Evolutionary conservation across 2,113 vertebrate species (phyloP).

Genomic region (Brevimyrus niger): DNA sequence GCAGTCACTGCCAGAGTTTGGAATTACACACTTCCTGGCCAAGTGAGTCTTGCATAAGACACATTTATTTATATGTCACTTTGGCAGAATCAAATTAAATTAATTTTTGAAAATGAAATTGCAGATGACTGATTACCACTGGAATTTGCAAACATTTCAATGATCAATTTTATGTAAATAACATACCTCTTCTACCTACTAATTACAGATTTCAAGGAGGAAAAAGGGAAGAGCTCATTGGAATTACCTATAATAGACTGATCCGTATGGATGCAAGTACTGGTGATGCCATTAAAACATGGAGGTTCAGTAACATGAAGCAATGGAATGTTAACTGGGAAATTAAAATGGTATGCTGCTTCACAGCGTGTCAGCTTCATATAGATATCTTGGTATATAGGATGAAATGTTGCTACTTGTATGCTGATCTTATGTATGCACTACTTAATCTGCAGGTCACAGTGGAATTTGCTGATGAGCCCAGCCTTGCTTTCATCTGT

Average conservation of each 20-base stretch:
- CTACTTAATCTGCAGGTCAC: conserved; percentile 69
- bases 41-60: conserved; percentile 59
- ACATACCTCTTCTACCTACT: not conserved
- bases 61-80: not conserved
- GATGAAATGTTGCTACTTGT: not conserved
- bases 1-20: conserved; percentile 95
- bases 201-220: conserved; percentile 81
- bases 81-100: not conserved
- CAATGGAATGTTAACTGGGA: conserved; percentile 99
- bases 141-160: not conserved
- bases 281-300: conserved; percentile 93
- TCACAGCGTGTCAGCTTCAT: not conserved
- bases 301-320: conserved; percentile 99
- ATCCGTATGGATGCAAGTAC: conserved; percentile 91
- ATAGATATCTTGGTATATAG: not conserved
- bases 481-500: conserved; percentile 87
- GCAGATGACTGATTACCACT: not conserved
- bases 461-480: conserved; percentile 91
- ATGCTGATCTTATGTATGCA: not conserved
- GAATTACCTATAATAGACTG: conserved; percentile 93
- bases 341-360: conserved; percentile 85
- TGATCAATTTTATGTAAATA: not conserved
- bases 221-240: conserved; percentile 94
- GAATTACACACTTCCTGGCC: conserved; percentile 96
- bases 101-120: not conserved